Percentiles rank a stretch among this genome's conserved stretches.
Conservation (phyloP, 2,888 invertebrate genomes). For the Iselma pallidipennis region DNA sequence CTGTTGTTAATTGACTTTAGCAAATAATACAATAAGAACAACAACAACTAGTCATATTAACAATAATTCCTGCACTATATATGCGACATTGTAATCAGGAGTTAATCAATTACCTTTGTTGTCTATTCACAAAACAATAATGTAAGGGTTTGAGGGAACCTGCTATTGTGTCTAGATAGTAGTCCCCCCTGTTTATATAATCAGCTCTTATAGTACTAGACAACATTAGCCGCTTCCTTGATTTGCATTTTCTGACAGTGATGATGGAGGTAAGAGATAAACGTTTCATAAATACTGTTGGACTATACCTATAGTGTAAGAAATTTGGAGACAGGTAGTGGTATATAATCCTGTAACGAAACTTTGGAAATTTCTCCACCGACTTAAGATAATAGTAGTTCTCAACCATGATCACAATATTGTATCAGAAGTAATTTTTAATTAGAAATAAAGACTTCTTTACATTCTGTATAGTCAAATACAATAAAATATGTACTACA, state of each 20-base stretch:
- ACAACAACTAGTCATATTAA: background rate
- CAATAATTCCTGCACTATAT: background rate
- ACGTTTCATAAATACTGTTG: background rate
- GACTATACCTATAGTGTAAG: background rate
- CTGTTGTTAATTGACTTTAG: background rate
- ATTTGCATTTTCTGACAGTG: slow-evolving; percentile 12
- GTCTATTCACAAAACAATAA: slow-evolving; percentile 7
- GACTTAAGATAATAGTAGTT: too few relatives aligned
- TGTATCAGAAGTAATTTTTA: too few relatives aligned
- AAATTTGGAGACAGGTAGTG: background rate
- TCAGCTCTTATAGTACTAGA: slow-evolving; percentile 8
- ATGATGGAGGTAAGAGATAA: slow-evolving; percentile 9
- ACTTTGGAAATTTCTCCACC: background rate
- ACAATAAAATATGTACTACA: slow-evolving; percentile 2
- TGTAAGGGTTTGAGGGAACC: background rate
- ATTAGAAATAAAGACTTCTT: slow-evolving; percentile 5
- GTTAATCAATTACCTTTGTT: slow-evolving; percentile 6
- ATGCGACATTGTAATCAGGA: slow-evolving; percentile 1
- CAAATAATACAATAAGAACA: background rate
- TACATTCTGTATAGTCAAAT: slow-evolving; percentile 7
- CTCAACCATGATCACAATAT: too few relatives aligned
- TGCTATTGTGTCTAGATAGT: slow-evolving; percentile 1
- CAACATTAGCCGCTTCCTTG: slow-evolving; percentile 2
- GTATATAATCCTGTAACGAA: background rate
- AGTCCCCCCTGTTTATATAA: slow-evolving; percentile 1